phyloP scores from a whole-genome alignment of 2,797 vertebrate species.

The Emys orbicularis region DNA sequence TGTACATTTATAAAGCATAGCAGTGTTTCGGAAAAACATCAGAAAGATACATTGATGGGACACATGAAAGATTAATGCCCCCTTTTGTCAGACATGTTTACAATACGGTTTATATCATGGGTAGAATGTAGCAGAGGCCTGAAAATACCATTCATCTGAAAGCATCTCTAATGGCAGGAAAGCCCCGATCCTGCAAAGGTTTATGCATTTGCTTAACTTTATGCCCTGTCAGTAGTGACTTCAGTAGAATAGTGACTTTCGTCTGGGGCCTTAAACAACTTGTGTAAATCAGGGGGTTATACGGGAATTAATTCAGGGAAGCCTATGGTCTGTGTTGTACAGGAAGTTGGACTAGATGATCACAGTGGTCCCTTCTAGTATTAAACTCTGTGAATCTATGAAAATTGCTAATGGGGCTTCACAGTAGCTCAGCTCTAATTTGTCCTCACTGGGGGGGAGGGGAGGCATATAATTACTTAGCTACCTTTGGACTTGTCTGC shows the following conservation, averaged over 20 bases:
- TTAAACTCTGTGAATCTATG: background rate
- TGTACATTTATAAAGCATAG: constrained; percentile 69
- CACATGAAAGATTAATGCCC: constrained; percentile 73
- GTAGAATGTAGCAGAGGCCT: constrained; percentile 72
- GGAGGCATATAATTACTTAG: rapidly evolving
- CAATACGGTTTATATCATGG: constrained; percentile 73
- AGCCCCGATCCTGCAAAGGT: background rate
- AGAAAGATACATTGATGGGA: constrained; percentile 70
- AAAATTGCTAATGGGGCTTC: background rate
- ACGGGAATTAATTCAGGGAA: background rate
- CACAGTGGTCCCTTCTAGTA: background rate
- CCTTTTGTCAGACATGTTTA: constrained; percentile 80
- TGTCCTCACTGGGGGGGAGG: background rate
- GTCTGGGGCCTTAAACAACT: background rate
- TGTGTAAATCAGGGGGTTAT: constrained; percentile 33
- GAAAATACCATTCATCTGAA: constrained; percentile 72
- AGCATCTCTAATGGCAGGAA: constrained; percentile 69
- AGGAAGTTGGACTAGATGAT: background rate
- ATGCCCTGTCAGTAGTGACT: background rate
- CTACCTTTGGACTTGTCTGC: background rate
- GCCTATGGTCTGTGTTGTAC: background rate
- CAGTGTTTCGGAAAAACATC: constrained; percentile 69
- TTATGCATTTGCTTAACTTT: constrained; percentile 39
- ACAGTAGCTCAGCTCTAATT: rapidly evolving
- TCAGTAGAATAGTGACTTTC: background rate